phyloP scores from a whole-genome alignment of 2,888 invertebrate species.

The Coleophora deauratella region DNA sequence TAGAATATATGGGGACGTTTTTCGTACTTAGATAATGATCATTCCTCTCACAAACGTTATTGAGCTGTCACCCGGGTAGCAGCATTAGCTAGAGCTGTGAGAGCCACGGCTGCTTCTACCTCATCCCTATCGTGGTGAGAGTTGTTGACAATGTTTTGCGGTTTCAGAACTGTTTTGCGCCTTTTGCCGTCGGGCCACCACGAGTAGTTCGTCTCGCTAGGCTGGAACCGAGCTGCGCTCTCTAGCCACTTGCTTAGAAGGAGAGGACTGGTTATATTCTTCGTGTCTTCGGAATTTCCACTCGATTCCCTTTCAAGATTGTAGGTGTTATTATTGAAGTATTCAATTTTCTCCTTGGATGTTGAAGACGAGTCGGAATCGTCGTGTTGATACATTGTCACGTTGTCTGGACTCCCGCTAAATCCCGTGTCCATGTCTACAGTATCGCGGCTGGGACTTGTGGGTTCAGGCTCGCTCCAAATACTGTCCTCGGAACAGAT shows the following conservation, averaged over 20 bases:
- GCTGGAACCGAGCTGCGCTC: slow-evolving; percentile 82
- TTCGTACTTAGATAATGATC: too few species aligned
- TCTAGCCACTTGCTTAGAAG: slow-evolving; percentile 84
- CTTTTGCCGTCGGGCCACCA: slow-evolving; percentile 73
- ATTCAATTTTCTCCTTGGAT: slow-evolving; percentile 43
- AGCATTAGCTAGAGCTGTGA: slow-evolving; percentile 77
- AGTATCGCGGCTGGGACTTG: slow-evolving; percentile 33
- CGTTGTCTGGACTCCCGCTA: slow-evolving; percentile 39
- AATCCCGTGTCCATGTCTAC: slow-evolving; percentile 37
- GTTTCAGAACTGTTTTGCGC: slow-evolving; percentile 39
- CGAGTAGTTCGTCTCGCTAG: slow-evolving; percentile 80
- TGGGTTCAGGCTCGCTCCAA: slow-evolving; percentile 79
- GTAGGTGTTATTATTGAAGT: slow-evolving; percentile 53
- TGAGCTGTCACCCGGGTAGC: slow-evolving; percentile 44
- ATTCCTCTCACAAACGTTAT: slow-evolving; percentile 13
- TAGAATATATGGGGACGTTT: too few species aligned
- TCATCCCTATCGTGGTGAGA: slow-evolving; percentile 79
- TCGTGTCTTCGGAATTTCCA: slow-evolving; percentile 24
- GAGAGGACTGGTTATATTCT: slow-evolving; percentile 68
- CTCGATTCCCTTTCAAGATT: slow-evolving; percentile 27
- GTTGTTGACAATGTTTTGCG: slow-evolving; percentile 36
- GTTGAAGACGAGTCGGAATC: slow-evolving; percentile 42
- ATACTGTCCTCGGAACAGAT: slow-evolving; percentile 86
- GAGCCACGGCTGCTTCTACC: slow-evolving; percentile 83
- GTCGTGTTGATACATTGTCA: slow-evolving; percentile 35